Base-by-base conservation (phyloP, 64 coral and sea anemone genomes). In the Acropora tenuis region DNA sequence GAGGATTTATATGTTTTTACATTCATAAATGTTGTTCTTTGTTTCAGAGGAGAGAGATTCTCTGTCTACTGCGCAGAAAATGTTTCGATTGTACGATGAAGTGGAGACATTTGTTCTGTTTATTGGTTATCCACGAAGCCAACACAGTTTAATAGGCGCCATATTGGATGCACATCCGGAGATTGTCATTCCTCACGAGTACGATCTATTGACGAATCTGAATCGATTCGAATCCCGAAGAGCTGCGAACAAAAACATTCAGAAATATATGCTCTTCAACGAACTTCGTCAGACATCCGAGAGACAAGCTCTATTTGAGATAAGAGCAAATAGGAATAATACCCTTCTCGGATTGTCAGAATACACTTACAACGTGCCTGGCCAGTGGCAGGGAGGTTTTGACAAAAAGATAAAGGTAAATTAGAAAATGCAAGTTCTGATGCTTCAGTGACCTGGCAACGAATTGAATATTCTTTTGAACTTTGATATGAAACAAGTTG, bases 71-170 rank as follows among this genome's bases (percentile, higher is more conserved):
- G 45, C 63, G 71, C 45, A 85, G 1, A 85, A 85, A 17, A 16
- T 48, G 18, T 69, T 50, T 2, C 46, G 68, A 72, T 6, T 71
- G 8, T 85, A 72, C 65, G 82, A 85, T 71, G 61, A 43, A 41
- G 82, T 85, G 44, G 66, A 85, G 46, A 85, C 82, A 2, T 85
- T 85, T 30, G 82, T 85, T 47, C 8, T 85, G 82, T 85, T 85
- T 65, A 85, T 85, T 72, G 82, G 82, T 6, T 85, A 85, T 72
- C 82, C 82, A 19, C 82, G 82, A 18, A 85, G 82, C 18, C 68
- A 65, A 10, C 82, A 85, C 46, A 85, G 82, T 49, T 85, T 85
- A 69, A 44, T 85, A 4, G 82, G 45, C 61, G 82, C 82, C 45
- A 71, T 85, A 19, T 71, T 85, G 17, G 82, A 85, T 49, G 82